These are phyloP conservation scores for Anthrax anthrax DNA, from an alignment of 2,888 invertebrate genomes.

Conservation along the genomic window DNA sequence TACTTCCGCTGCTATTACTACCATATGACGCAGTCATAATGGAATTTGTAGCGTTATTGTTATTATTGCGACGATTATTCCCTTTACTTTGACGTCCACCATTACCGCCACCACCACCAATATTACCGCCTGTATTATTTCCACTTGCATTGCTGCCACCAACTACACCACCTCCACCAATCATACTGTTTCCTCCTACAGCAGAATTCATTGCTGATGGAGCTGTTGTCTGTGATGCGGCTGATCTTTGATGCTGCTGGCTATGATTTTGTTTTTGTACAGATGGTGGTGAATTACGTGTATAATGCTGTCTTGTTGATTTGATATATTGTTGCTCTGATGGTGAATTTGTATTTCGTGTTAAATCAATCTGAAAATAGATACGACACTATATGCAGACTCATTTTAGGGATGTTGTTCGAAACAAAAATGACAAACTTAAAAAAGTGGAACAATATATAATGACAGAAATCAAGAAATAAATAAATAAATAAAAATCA, in stretches of 20 bases:
- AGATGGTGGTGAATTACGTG: conserved; percentile 11
- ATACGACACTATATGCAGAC: neutral
- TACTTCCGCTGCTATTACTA: conserved; percentile 16
- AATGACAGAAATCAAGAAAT: too few relatives aligned
- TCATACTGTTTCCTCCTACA: conserved; percentile 2
- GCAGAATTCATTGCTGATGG: conserved; percentile 8
- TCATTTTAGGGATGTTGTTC: too few relatives aligned
- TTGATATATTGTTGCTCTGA: conserved; percentile 9
- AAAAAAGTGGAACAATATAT: too few relatives aligned
- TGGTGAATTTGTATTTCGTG: conserved; percentile 12
- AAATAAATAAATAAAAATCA: too few relatives aligned
- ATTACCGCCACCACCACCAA: neutral
- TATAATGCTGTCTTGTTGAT: conserved; percentile 5
- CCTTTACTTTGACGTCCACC: neutral
- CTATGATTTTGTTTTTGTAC: conserved; percentile 2
- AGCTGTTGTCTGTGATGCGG: conserved; percentile 13
- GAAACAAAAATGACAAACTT: too few relatives aligned
- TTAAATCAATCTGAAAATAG: conserved; percentile 11
- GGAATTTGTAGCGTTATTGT: conserved; percentile 7
- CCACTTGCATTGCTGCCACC: too few relatives aligned
- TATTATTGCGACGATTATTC: conserved; percentile 3
- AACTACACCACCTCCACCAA: neutral
- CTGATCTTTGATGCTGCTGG: conserved; percentile 10
- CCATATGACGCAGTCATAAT: conserved; percentile 24
- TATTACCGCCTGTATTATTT: neutral